phyloP scores from a whole-genome alignment of 2,888 invertebrate genomes.

The Athrips mouffetella region DNA sequence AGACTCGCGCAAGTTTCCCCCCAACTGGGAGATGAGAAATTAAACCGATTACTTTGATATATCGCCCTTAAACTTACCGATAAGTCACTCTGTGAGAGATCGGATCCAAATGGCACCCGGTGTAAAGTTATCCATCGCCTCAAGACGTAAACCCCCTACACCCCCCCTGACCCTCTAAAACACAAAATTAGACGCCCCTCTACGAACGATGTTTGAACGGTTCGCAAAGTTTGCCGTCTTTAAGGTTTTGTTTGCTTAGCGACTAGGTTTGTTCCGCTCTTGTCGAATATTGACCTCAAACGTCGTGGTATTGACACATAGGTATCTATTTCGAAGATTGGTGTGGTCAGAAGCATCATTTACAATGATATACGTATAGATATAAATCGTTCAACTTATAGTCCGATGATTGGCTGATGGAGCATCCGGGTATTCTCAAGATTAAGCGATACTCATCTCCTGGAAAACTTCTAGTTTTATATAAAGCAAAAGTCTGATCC shows the following conservation, averaged over 20 bases:
- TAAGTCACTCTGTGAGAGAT: slow-evolving; percentile 71
- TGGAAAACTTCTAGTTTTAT: too few species aligned
- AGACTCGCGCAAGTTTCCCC: slow-evolving; percentile 61
- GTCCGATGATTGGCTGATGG: too few species aligned
- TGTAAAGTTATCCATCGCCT: slow-evolving; percentile 70
- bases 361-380: too few species aligned
- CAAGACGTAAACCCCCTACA: slow-evolving; percentile 37
- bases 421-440: too few species aligned
- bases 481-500: too few species aligned
- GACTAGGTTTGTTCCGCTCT: background rate
- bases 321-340: too few species aligned
- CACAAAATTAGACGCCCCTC: slow-evolving; percentile 46
- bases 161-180: slow-evolving; percentile 28
- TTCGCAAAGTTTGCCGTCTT: slow-evolving; percentile 24
- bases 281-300: background rate
- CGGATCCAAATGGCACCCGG: slow-evolving; percentile 69
- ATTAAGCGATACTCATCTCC: too few species aligned
- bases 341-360: too few species aligned
- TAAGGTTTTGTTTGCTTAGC: slow-evolving; percentile 14
- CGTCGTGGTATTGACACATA: too few species aligned
- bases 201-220: slow-evolving; percentile 27
- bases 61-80: slow-evolving; percentile 73
- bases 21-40: slow-evolving; percentile 74
- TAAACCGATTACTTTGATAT: slow-evolving; percentile 77
- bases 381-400: too few species aligned